Evolutionary conservation across 2,888 invertebrate species (phyloP).

Genomic region (Hemicrepidius hirtus): DNA sequence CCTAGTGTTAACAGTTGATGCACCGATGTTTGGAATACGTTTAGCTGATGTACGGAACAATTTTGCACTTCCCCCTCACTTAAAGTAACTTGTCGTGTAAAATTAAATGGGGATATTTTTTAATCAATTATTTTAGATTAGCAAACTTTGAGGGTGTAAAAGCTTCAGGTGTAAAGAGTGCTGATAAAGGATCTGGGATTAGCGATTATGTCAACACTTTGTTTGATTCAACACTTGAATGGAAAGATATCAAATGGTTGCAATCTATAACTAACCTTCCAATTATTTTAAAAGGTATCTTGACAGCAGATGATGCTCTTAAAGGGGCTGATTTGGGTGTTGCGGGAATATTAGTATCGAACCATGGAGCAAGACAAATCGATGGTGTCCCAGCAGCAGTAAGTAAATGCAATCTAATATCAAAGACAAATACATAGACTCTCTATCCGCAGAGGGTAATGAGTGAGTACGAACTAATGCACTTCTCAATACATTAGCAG

Average conservation of each 20-base stretch:
- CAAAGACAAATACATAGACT: no score
- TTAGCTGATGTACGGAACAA: slow-evolving; percentile 88
- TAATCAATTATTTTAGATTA: slow-evolving; percentile 73
- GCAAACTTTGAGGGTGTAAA: slow-evolving; percentile 84
- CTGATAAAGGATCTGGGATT: slow-evolving; percentile 82
- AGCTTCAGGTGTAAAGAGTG: slow-evolving; percentile 70
- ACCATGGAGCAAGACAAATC: slow-evolving; percentile 94
- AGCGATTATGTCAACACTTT: slow-evolving; percentile 85
- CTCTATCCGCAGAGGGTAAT: no score
- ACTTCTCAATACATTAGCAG: no score
- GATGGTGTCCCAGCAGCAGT: slow-evolving; percentile 91
- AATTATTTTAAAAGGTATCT: slow-evolving; percentile 89
- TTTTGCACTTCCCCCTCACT: slow-evolving; percentile 86
- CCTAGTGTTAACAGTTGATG: slow-evolving; percentile 91
- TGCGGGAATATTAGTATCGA: slow-evolving; percentile 90
- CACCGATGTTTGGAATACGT: slow-evolving; percentile 89
- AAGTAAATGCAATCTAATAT: no score
- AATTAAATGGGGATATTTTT: background rate
- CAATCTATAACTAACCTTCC: slow-evolving; percentile 86
- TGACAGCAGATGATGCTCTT: slow-evolving; percentile 90
- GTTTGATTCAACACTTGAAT: slow-evolving; percentile 87
- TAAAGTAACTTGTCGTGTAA: slow-evolving; percentile 75
- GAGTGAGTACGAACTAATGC: no score
- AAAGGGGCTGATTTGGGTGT: slow-evolving; percentile 84
- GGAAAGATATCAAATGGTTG: slow-evolving; percentile 93